Conservation (phyloP, 2,113 vertebrate species). For the Gobius niger region DNA sequence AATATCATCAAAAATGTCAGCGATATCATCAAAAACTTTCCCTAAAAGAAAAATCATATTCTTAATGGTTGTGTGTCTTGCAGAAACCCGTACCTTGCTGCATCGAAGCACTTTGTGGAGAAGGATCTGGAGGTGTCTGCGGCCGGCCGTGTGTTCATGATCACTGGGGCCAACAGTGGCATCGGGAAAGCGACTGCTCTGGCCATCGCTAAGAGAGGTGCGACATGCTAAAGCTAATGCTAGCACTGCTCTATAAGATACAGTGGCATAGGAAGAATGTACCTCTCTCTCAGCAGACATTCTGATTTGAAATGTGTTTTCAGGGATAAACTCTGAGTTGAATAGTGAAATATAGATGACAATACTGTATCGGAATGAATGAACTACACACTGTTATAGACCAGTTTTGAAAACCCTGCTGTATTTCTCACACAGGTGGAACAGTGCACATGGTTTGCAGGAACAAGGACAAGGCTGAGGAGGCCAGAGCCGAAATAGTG, state of each 20-base stretch:
- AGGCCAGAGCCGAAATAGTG: slow-evolving; percentile 77
- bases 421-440: slow-evolving; percentile 62
- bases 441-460: slow-evolving; percentile 82
- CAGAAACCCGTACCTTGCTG: slow-evolving; percentile 72
- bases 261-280: no score
- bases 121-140: slow-evolving; percentile 78
- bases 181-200: slow-evolving; percentile 78
- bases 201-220: slow-evolving; percentile 80
- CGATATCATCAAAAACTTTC: no score
- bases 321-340: no score
- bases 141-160: slow-evolving; percentile 79
- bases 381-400: no score
- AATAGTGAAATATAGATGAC: no score
- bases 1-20: no score
- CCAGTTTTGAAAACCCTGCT: neutral
- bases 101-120: slow-evolving; percentile 77
- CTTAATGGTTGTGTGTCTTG: slow-evolving; percentile 15
- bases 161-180: slow-evolving; percentile 81
- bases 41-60: neutral
- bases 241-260: neutral
- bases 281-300: no score
- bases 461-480: slow-evolving; percentile 82
- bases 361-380: no score
- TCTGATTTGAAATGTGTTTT: no score
- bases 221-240: neutral